Evolutionary conservation across 2,888 invertebrate species (phyloP).

Genomic region (Andrena bucephala): DNA sequence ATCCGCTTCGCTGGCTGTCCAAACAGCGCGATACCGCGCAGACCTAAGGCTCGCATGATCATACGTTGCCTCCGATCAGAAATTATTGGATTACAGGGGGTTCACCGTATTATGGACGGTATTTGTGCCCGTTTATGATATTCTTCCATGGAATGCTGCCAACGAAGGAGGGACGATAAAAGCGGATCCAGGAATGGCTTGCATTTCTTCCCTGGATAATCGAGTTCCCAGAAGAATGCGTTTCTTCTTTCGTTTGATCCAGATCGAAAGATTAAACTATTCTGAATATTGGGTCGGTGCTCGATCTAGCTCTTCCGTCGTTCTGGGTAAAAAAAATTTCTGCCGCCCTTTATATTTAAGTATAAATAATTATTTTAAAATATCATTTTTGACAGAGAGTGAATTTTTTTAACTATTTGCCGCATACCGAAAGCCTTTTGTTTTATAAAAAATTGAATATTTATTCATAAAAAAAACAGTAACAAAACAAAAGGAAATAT

Average conservation of each 20-base stretch:
- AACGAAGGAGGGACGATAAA: neutral
- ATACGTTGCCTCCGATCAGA: neutral
- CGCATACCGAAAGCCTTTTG: too few relatives aligned
- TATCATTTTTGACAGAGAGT: too few relatives aligned
- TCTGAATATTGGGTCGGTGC: too few relatives aligned
- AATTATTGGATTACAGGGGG: constrained; percentile 12
- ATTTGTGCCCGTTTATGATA: neutral
- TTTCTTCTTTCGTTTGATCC: neutral
- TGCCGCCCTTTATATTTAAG: too few relatives aligned
- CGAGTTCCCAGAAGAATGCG: neutral
- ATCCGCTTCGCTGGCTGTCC: constrained; percentile 1
- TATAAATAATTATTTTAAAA: too few relatives aligned
- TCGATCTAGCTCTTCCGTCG: too few relatives aligned
- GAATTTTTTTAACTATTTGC: too few relatives aligned
- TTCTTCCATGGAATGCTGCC: neutral
- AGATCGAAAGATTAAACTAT: neutral
- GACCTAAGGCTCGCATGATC: neutral
- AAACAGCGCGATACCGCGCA: neutral
- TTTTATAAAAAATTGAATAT: too few relatives aligned
- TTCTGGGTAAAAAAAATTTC: too few relatives aligned
- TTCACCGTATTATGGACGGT: constrained; percentile 1
- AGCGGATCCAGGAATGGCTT: neutral
- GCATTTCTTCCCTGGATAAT: neutral
- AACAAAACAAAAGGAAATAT: too few relatives aligned
- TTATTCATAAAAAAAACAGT: too few relatives aligned